These are phyloP conservation scores for Drosophila murphyi DNA, from an alignment of 1,140 invertebrate species.

Conservation along the genomic window DNA sequence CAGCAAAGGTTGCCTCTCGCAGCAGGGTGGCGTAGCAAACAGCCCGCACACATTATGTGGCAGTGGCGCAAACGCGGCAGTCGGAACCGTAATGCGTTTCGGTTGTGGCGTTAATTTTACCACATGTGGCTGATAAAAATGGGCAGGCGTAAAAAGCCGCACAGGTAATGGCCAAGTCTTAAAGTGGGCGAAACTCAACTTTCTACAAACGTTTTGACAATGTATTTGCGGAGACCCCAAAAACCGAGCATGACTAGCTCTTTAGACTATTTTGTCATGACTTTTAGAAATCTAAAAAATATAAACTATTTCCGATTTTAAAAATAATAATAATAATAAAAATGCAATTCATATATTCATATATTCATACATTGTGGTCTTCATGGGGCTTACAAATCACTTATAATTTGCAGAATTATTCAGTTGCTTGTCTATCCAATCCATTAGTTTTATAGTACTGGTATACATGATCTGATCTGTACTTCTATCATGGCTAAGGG, in stretches of 20 bases:
- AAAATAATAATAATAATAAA: no score
- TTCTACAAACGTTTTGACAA: no score
- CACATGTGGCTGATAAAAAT: conserved; percentile 51
- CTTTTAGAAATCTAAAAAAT: no score
- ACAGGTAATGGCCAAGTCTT: conserved; percentile 15
- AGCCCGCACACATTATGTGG: conserved; percentile 22
- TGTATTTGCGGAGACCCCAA: no score
- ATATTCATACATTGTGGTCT: no score
- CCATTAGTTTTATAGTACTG: background rate
- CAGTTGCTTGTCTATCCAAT: conserved; percentile 14
- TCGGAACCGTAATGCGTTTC: conserved; percentile 52
- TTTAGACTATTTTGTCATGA: no score
- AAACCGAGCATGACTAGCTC: no score
- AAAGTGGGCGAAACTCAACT: conserved; percentile 9
- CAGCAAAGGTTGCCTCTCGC: background rate
- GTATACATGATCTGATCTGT: background rate
- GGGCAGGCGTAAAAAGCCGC: background rate
- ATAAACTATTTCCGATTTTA: no score
- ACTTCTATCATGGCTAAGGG: conserved; percentile 5
- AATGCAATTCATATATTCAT: no score
- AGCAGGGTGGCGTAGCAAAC: background rate
- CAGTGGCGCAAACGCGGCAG: conserved; percentile 14
- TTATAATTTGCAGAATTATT: background rate
- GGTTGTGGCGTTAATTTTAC: conserved; percentile 60
- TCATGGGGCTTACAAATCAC: background rate